Percentiles rank a stretch among this genome's conserved stretches.
Conservation (phyloP, 2,888 invertebrate species). For the Ferrisia virgata region DNA sequence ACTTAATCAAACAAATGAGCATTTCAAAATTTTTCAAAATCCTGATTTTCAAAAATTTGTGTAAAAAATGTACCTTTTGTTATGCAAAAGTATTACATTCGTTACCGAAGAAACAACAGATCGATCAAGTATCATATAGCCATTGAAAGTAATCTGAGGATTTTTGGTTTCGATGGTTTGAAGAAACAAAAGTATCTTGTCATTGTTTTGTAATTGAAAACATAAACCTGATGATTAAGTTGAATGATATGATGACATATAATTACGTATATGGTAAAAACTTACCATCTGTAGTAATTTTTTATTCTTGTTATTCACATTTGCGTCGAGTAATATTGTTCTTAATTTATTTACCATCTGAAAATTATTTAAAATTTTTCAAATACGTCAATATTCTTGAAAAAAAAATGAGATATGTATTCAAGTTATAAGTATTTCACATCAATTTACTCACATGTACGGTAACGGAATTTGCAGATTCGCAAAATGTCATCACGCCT, state of each 20-base stretch:
- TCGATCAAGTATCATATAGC: neutral
- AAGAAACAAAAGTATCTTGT: neutral
- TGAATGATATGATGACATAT: neutral
- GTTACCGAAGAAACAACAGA: neutral
- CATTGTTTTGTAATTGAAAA: neutral
- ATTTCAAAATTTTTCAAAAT: too few relatives aligned
- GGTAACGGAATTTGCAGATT: neutral
- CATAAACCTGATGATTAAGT: neutral
- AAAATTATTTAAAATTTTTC: too few relatives aligned
- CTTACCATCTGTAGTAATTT: neutral
- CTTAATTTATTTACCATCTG: neutral
- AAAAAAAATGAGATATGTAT: too few relatives aligned
- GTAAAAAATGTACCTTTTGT: too few relatives aligned
- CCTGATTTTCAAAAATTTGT: too few relatives aligned
- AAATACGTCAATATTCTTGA: too few relatives aligned
- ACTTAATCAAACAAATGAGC: neutral
- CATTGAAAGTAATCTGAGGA: neutral
- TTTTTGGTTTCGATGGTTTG: neutral
- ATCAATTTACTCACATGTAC: neutral
- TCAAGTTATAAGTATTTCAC: too few relatives aligned
- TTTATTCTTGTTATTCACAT: neutral
- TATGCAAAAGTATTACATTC: too few relatives aligned
- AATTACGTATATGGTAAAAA: neutral
- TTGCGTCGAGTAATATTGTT: neutral
- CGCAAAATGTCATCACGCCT: neutral